phyloP scores from a whole-genome alignment of 2,797 vertebrate species.

The Hoplostethus atlanticus region DNA sequence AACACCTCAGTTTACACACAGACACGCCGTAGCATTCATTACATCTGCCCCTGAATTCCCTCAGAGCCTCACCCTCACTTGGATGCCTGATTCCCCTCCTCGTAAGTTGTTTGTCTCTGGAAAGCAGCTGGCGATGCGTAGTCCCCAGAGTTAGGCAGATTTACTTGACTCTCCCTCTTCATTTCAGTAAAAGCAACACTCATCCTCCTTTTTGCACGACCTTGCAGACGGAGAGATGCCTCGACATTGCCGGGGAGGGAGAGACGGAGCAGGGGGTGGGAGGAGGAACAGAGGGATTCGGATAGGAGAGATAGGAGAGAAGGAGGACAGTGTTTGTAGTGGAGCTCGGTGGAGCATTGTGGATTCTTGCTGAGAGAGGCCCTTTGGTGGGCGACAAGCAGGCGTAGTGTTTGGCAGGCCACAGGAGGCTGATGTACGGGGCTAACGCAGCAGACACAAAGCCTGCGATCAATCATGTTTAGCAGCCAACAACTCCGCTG shows the following conservation, averaged over 20 bases:
- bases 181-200: slow-evolving; percentile 57
- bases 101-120: slow-evolving; percentile 58
- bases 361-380: slow-evolving; percentile 68
- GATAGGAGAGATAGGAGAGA: not conserved
- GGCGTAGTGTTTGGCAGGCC: slow-evolving; percentile 52
- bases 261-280: not conserved
- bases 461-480: slow-evolving; percentile 75
- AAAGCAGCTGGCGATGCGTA: slow-evolving; percentile 48
- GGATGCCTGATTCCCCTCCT: slow-evolving; percentile 44
- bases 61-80: slow-evolving; percentile 47
- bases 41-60: slow-evolving; percentile 35
- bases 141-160: slow-evolving; percentile 31
- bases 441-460: slow-evolving; percentile 66
- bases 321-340: slow-evolving; percentile 42
- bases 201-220: not conserved
- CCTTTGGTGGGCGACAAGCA: slow-evolving; percentile 63
- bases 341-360: slow-evolving; percentile 49
- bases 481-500: slow-evolving; percentile 56
- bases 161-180: slow-evolving; percentile 36
- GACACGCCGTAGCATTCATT: slow-evolving; percentile 29
- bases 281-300: not conserved
- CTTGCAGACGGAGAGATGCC: slow-evolving; percentile 14
- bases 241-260: not conserved
- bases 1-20: slow-evolving; percentile 6
- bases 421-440: slow-evolving; percentile 51